Base-by-base conservation (phyloP, 1,140 invertebrate species). In the Chlorops oryzae region DNA sequence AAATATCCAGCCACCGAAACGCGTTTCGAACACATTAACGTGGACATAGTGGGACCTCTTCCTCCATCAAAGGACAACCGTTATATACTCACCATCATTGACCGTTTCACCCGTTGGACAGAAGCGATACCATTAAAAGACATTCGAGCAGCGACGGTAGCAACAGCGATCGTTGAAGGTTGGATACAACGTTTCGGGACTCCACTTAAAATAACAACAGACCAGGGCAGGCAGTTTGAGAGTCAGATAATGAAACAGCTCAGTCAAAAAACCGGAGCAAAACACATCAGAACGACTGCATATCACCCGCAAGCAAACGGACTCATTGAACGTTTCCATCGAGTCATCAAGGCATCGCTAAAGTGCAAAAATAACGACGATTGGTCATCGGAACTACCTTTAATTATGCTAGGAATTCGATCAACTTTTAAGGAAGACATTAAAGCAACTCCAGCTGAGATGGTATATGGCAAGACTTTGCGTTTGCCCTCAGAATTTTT, bases 41-140 rank as follows among this genome's bases (percentile, higher is more conserved):
- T 49, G n/a, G 25, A 49, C 9, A 17, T 41, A 3, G 38, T 27
- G 5, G 17, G 38, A 21, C 24, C 71, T 10, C 51, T 76, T 12
- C 63, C 69, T 20, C 32, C 47, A 10, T 59, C 59, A 6, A 32
- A 65, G 10, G 70, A 57, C 5, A 59, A 44, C 25, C 23, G 17
- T 10, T 75, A 75, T 44, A 55, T 55, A 12, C 53, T 76, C 1
- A 77, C 73, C 1, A 54, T 53, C 2, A 63, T 74, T 7, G 65
- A 75, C 47, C 46, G 66, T 12, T 74, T 57, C 51, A 73, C 65
- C 6, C 54, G 59, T 27, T 77, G 61, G 65, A 73, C 63, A 1
- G 66, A 72, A 52, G 66, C 60, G 12, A 37, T 69, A 15, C 70
- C 74, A 0, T 21, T 69, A 12, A 32, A 4, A 35, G 60, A 72